Conservation (phyloP, 2,888 invertebrate species). For the Glyphotaelius pellucidus region DNA sequence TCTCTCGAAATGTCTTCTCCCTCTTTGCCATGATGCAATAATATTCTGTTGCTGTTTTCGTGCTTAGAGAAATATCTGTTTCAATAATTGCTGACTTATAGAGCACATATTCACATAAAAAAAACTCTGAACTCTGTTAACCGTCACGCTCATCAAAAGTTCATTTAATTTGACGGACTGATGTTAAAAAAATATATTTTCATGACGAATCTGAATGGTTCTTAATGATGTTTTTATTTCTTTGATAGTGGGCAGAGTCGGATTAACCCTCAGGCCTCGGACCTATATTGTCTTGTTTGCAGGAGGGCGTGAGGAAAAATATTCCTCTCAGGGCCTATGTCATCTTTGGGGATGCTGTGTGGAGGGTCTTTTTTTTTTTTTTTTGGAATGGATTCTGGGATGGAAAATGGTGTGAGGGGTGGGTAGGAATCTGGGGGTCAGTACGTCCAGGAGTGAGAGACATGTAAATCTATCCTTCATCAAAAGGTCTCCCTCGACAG, state of each 20-base stretch:
- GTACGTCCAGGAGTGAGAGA: too few species aligned
- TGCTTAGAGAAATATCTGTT: background rate
- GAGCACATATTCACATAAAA: background rate
- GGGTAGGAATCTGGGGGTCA: too few species aligned
- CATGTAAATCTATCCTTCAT: too few species aligned
- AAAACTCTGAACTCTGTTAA: background rate
- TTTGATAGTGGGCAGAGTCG: background rate
- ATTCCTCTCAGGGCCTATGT: too few species aligned
- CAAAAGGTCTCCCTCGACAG: too few species aligned
- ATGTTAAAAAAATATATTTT: background rate
- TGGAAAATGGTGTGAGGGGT: too few species aligned
- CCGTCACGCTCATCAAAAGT: conserved; percentile 2
- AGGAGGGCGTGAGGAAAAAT: too few species aligned
- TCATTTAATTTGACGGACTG: background rate
- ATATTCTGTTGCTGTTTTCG: conserved; percentile 18
- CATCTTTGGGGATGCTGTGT: too few species aligned
- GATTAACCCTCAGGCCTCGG: background rate
- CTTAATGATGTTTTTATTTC: background rate
- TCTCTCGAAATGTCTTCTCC: background rate
- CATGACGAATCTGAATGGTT: background rate
- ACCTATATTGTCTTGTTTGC: too few species aligned
- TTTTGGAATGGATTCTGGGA: too few species aligned
- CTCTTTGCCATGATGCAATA: conserved; percentile 37
- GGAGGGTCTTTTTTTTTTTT: too few species aligned
- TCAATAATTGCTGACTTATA: background rate